Percentiles rank a stretch among this genome's conserved stretches.
Conservation (phyloP, 2,888 invertebrate species). For the Cephus pulcher region DNA sequence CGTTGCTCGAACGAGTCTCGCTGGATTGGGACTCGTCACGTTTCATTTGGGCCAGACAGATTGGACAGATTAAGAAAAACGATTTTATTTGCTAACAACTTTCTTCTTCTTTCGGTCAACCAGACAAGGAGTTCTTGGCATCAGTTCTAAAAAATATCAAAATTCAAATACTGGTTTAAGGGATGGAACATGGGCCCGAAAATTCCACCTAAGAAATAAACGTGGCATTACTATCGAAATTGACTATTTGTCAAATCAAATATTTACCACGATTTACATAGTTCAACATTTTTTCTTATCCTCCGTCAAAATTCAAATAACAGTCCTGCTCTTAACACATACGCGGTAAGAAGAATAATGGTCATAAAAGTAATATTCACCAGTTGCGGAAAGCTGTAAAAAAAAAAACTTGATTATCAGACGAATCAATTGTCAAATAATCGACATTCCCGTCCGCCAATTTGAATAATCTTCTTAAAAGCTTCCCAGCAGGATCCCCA, state of each 20-base stretch:
- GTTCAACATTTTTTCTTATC: too few species aligned
- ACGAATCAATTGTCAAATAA: not conserved
- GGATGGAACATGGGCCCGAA: too few species aligned
- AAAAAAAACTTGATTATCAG: not conserved
- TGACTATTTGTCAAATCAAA: too few species aligned
- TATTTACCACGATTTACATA: too few species aligned
- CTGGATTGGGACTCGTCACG: not conserved
- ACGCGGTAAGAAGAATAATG: too few species aligned
- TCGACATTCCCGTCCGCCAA: not conserved
- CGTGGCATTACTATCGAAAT: too few species aligned
- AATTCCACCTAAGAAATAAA: too few species aligned
- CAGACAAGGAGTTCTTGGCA: not conserved
- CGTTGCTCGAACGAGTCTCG: not conserved
- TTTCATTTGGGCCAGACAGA: not conserved
- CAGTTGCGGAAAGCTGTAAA: not conserved
- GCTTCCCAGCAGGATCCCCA: not conserved
- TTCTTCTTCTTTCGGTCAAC: not conserved
- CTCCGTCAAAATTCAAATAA: too few species aligned
- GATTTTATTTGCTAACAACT: not conserved
- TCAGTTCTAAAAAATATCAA: not conserved
- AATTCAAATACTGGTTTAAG: not conserved
- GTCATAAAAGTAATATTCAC: not conserved
- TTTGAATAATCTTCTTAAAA: not conserved
- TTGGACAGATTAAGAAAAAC: not conserved
- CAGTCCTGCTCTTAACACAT: too few species aligned